Percentiles rank a stretch among this genome's conserved stretches.
Conservation (phyloP, 2,888 invertebrate genomes). For the Drosophila buzzatii region DNA sequence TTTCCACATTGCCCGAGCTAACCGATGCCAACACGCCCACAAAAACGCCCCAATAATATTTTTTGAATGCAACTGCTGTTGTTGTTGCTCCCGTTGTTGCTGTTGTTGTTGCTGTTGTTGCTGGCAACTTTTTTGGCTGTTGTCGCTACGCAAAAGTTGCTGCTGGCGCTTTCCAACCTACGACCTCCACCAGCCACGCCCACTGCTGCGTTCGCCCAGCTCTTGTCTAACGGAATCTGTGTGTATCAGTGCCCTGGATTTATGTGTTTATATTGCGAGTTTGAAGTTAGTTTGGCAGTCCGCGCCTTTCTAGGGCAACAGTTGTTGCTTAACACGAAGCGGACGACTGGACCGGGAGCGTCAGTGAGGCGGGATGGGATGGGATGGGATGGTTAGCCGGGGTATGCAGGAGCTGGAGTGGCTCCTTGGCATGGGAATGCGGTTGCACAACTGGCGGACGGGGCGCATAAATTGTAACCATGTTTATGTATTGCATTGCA, state of each 20-base stretch:
- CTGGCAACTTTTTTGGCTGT: constrained; percentile 39
- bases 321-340: constrained; percentile 9
- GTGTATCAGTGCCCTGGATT: constrained; percentile 78
- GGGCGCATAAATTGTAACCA: constrained; percentile 57
- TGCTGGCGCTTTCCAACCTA: constrained; percentile 48
- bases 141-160: constrained; percentile 57
- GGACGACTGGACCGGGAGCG: neutral
- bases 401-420: neutral
- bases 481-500: constrained; percentile 58
- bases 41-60: constrained; percentile 73
- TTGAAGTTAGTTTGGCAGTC: constrained; percentile 81
- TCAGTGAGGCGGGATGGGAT: neutral
- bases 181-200: constrained; percentile 15
- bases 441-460: constrained; percentile 49
- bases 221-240: constrained; percentile 59
- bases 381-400: no score
- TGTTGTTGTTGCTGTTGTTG: constrained; percentile 24
- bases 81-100: constrained; percentile 26
- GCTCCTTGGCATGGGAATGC: constrained; percentile 32
- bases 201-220: neutral
- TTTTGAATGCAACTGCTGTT: constrained; percentile 57
- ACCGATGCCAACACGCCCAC: constrained; percentile 48
- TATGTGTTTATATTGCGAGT: constrained; percentile 80
- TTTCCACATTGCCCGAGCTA: constrained; percentile 24
- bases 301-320: constrained; percentile 56